Evolutionary conservation across 2,888 invertebrate species (phyloP).

Genomic region (Parochlus steinenii): DNA sequence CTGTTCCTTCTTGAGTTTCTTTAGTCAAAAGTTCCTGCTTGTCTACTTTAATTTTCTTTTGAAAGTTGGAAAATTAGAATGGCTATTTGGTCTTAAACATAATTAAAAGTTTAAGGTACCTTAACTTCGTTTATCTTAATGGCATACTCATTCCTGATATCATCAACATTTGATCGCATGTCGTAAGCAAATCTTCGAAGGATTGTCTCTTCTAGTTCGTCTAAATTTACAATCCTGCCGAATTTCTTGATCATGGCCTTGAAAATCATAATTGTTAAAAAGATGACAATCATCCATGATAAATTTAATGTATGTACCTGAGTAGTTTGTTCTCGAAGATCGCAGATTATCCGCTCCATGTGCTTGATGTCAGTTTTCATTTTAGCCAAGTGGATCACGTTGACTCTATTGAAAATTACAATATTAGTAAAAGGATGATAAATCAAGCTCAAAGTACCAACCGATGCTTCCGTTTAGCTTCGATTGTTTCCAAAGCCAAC

Average conservation of each 20-base stretch:
- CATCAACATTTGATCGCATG: slow-evolving; percentile 32
- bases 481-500: slow-evolving; percentile 44
- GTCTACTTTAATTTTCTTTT: slow-evolving; percentile 23
- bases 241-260: slow-evolving; percentile 39
- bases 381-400: slow-evolving; percentile 47
- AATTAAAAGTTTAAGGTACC: slow-evolving; percentile 18
- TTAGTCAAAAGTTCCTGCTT: slow-evolving; percentile 29
- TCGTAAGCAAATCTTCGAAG: slow-evolving; percentile 37
- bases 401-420: slow-evolving; percentile 33
- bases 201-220: slow-evolving; percentile 37
- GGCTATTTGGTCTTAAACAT: not conserved
- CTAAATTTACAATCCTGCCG: slow-evolving; percentile 35
- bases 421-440: slow-evolving; percentile 10
- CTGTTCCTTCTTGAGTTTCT: slow-evolving; percentile 35
- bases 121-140: slow-evolving; percentile 29
- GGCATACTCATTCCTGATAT: slow-evolving; percentile 31
- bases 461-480: slow-evolving; percentile 44
- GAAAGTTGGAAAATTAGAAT: slow-evolving; percentile 15
- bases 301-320: no score
- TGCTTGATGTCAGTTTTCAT: slow-evolving; percentile 51
- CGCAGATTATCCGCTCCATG: slow-evolving; percentile 42
- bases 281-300: no score
- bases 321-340: slow-evolving; percentile 32
- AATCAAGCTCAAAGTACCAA: slow-evolving; percentile 20
- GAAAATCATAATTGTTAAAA: no score